Percentiles rank a stretch among this genome's conserved stretches.
These are phyloP conservation scores for Temnothorax rugatulus DNA, from an alignment of 2,888 invertebrate species.

Conservation along the genomic window DNA sequence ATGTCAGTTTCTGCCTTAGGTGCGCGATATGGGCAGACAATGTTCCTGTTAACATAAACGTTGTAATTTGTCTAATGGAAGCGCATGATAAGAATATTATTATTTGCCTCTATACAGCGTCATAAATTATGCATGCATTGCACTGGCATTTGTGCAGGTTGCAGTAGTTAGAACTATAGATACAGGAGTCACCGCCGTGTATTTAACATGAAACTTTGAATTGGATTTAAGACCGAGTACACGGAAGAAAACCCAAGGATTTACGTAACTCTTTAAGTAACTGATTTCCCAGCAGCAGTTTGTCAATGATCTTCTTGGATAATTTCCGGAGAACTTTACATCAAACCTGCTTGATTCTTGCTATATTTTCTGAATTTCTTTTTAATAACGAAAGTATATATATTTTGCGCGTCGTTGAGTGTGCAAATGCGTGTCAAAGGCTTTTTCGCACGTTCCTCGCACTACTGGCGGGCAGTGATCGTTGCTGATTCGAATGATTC, in stretches of 20 bases:
- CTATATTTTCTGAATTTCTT: background rate
- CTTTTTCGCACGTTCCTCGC: slow-evolving; percentile 14
- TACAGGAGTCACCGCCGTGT: slow-evolving; percentile 15
- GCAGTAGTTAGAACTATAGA: slow-evolving; percentile 18
- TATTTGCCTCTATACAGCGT: slow-evolving; percentile 32
- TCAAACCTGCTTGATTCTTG: background rate
- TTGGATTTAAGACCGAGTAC: slow-evolving; percentile 20
- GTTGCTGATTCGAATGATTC: slow-evolving; percentile 59
- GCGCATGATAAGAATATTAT: slow-evolving; percentile 50
- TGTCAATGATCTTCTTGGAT: slow-evolving; percentile 11
- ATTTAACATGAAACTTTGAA: slow-evolving; percentile 37
- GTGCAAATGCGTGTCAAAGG: background rate
- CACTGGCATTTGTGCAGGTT: slow-evolving; percentile 27
- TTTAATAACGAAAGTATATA: background rate
- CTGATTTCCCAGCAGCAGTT: slow-evolving; percentile 13
- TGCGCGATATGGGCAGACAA: slow-evolving; percentile 29
- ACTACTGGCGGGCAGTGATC: slow-evolving; percentile 38
- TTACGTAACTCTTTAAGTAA: slow-evolving; percentile 42
- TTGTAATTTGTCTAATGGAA: slow-evolving; percentile 48
- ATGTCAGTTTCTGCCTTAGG: slow-evolving; percentile 32
- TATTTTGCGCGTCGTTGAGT: background rate
- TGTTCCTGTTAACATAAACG: slow-evolving; percentile 49
- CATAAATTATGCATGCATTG: slow-evolving; percentile 54
- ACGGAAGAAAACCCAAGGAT: slow-evolving; percentile 24
- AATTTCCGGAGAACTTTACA: background rate